Evolutionary conservation across 2,113 vertebrate species (phyloP).

Genomic region (Upupa epops): DNA sequence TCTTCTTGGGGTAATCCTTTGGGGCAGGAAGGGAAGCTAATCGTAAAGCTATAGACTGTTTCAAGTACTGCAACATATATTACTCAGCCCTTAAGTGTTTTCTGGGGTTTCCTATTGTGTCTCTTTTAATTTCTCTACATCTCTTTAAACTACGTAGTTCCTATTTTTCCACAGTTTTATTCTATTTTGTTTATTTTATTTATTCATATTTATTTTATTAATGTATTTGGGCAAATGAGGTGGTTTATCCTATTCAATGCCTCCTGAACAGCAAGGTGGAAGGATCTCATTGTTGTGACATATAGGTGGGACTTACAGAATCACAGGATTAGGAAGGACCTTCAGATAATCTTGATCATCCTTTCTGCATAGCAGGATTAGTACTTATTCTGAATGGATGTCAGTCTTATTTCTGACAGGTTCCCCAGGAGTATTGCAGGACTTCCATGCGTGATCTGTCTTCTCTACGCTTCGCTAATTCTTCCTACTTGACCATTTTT

Average conservation of each 20-base stretch:
- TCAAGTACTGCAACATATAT: neutral
- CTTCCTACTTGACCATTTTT: neutral
- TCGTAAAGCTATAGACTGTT: neutral
- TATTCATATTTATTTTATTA: neutral
- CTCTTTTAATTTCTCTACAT: neutral
- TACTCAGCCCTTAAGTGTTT: neutral
- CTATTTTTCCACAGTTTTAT: neutral
- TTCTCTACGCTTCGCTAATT: neutral
- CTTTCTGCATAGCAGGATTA: neutral
- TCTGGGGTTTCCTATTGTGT: neutral
- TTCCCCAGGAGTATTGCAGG: conserved; percentile 17
- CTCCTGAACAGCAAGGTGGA: accelerated
- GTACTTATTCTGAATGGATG: neutral
- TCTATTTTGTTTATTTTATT: too few relatives aligned
- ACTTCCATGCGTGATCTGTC: neutral
- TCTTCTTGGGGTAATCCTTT: accelerated
- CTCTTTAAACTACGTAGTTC: neutral
- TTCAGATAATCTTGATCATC: neutral
- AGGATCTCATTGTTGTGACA: neutral
- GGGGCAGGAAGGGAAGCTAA: neutral
- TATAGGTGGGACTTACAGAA: neutral
- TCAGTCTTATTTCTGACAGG: conserved; percentile 12
- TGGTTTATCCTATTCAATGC: neutral
- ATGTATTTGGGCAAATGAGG: neutral
- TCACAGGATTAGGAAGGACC: neutral